Conservation (phyloP, 2,113 vertebrate species). For the Arvicanthis niloticus region DNA sequence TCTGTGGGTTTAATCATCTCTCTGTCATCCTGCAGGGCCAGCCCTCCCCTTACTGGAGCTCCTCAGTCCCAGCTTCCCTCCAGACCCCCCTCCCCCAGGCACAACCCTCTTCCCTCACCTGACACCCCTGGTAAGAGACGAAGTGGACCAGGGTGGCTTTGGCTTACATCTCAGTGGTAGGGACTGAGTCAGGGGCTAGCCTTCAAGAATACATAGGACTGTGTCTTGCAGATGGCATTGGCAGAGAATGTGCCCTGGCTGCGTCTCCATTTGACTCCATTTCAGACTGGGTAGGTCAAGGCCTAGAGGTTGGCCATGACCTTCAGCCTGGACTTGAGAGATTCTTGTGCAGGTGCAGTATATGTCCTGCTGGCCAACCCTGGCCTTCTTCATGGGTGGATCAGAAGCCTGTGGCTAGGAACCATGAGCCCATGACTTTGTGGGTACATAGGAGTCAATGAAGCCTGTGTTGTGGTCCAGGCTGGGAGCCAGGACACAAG, state of each 20-base stretch:
- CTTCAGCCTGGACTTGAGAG: not conserved
- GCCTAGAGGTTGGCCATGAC: not conserved
- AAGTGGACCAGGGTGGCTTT: constrained; percentile 34
- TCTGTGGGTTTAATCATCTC: constrained; percentile 83
- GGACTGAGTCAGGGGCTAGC: too few species aligned
- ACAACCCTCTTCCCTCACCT: constrained; percentile 8
- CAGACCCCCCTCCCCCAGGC: constrained; percentile 25
- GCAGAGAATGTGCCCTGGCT: not conserved
- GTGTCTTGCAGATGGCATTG: not conserved
- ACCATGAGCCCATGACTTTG: constrained; percentile 57
- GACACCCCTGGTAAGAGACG: constrained; percentile 14
- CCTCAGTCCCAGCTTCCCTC: constrained; percentile 52
- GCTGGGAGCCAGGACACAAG: constrained; percentile 74
- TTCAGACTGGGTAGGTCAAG: not conserved
- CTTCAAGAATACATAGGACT: not conserved
- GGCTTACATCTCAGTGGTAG: not conserved
- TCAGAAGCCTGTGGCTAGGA: constrained; percentile 63
- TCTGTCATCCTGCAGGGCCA: constrained; percentile 81
- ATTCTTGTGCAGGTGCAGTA: not conserved
- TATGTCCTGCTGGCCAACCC: not conserved
- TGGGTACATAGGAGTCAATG: constrained; percentile 76
- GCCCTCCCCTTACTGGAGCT: constrained; percentile 71
- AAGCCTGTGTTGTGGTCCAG: constrained; percentile 81
- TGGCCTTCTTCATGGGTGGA: constrained; percentile 57
- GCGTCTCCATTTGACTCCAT: not conserved